Percentiles rank a stretch among this genome's conserved stretches.
phyloP scores from a whole-genome alignment of 2,888 invertebrate species.

The Neoaliturus tenellus region DNA sequence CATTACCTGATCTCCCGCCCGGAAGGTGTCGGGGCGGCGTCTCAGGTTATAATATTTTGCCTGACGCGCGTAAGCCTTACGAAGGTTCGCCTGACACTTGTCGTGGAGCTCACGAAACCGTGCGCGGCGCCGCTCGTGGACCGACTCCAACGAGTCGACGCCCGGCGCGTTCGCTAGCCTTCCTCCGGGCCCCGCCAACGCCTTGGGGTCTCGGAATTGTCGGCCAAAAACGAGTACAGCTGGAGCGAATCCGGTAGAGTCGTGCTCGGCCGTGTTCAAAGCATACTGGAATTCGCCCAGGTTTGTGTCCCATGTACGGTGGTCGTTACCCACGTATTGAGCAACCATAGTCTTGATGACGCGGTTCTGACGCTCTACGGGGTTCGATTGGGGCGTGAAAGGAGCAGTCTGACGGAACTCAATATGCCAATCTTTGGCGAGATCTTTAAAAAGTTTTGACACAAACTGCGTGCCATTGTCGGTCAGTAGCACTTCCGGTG shows the following conservation, averaged over 20 bases:
- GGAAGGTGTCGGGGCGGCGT: not conserved
- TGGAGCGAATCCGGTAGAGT: conserved; percentile 64
- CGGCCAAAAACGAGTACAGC: conserved; percentile 58
- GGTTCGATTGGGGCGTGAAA: conserved; percentile 69
- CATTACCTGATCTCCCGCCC: not conserved
- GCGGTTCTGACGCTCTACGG: conserved; percentile 68
- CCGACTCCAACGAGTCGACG: not conserved
- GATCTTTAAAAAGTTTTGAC: conserved; percentile 8
- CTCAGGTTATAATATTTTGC: not conserved
- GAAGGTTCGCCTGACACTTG: not conserved
- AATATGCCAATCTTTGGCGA: conserved; percentile 52
- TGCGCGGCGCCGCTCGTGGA: not conserved
- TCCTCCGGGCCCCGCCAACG: not conserved
- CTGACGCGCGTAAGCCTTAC: not conserved
- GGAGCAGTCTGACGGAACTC: conserved; percentile 65
- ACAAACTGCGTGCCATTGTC: conserved; percentile 44
- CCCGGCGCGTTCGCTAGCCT: not conserved
- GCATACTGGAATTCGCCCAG: conserved; percentile 63
- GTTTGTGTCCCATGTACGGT: conserved; percentile 65
- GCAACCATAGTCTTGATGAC: conserved; percentile 69
- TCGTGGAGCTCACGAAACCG: not conserved
- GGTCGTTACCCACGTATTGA: conserved; percentile 66
- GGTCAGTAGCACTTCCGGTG: conserved; percentile 17
- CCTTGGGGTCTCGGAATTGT: not conserved
- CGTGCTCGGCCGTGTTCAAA: conserved; percentile 62